Conservation (phyloP, 2,888 invertebrate species). For the Molanna angustata region DNA sequence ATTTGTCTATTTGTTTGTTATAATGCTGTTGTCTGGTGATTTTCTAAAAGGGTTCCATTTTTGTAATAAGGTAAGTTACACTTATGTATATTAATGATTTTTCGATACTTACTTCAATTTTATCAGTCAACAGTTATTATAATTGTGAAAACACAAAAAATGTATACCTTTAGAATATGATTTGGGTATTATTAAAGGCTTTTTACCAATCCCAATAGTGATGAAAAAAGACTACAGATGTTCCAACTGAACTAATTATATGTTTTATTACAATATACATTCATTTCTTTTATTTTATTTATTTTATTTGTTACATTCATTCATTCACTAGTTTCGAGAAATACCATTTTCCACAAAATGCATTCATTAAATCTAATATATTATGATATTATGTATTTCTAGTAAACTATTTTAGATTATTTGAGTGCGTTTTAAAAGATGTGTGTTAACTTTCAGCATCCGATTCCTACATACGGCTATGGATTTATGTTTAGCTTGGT, state of each 20-base stretch:
- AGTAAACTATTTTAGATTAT: too few species aligned
- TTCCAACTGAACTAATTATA: background rate
- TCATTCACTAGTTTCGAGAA: too few species aligned
- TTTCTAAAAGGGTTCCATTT: conserved; percentile 71
- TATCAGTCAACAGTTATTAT: too few species aligned
- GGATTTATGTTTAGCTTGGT: conserved; percentile 82
- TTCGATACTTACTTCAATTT: background rate
- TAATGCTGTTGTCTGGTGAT: conserved; percentile 71
- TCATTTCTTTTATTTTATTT: too few species aligned
- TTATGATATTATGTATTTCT: too few species aligned
- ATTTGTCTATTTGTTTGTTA: conserved; percentile 73
- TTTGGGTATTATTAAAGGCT: too few species aligned
- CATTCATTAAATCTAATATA: too few species aligned
- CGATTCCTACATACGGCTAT: conserved; percentile 76
- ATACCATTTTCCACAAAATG: too few species aligned
- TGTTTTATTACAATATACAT: background rate
- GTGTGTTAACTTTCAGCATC: conserved; percentile 54
- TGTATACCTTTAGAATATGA: conserved; percentile 18
- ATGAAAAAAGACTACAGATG: background rate
- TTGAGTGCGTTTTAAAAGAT: background rate
- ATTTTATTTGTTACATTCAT: too few species aligned
- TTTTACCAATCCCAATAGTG: background rate
- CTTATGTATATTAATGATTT: too few species aligned
- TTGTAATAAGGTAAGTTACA: conserved; percentile 71
- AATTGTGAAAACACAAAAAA: background rate